A percentile compares a stretch with the other conserved stretches of the same genome.
phyloP scores from a whole-genome alignment of 2,113 vertebrate species.

The Oenanthe oenanthe region DNA sequence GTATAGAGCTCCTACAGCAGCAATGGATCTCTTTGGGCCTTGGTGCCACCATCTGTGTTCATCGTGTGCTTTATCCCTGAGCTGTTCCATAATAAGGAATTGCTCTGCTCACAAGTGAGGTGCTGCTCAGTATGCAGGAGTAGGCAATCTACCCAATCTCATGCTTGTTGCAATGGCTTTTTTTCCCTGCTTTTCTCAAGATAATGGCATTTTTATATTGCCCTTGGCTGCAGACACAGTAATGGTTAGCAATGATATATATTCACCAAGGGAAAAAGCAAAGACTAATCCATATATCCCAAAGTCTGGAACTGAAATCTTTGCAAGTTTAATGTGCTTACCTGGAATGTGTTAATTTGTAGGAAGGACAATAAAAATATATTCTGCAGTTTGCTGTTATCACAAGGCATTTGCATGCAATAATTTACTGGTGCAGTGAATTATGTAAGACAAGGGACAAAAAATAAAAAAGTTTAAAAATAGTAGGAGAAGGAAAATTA shows the following conservation, averaged over 20 bases:
- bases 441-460: conserved; percentile 15
- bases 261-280: conserved; percentile 14
- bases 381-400: conserved; percentile 43
- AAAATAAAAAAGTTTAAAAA: conserved; percentile 33
- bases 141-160: background rate
- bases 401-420: conserved; percentile 16
- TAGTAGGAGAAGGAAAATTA: background rate
- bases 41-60: background rate
- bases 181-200: conserved; percentile 42
- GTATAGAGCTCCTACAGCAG: background rate
- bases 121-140: background rate
- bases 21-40: background rate
- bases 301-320: conserved; percentile 25
- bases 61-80: background rate
- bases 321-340: conserved; percentile 45
- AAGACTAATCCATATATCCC: conserved; percentile 57
- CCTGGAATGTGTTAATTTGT: conserved; percentile 58
- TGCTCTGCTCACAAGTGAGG: background rate
- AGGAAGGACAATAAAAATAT: conserved; percentile 39
- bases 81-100: background rate
- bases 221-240: conserved; percentile 27
- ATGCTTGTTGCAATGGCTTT: background rate
- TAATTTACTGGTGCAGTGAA: conserved; percentile 30
- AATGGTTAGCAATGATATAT: conserved; percentile 48
- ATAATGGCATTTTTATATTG: conserved; percentile 58